Evolutionary conservation across 2,797 vertebrate genomes (phyloP), one percentile per base, ranked within the genome.

Genomic region (Propithecus deckenii): DNA sequence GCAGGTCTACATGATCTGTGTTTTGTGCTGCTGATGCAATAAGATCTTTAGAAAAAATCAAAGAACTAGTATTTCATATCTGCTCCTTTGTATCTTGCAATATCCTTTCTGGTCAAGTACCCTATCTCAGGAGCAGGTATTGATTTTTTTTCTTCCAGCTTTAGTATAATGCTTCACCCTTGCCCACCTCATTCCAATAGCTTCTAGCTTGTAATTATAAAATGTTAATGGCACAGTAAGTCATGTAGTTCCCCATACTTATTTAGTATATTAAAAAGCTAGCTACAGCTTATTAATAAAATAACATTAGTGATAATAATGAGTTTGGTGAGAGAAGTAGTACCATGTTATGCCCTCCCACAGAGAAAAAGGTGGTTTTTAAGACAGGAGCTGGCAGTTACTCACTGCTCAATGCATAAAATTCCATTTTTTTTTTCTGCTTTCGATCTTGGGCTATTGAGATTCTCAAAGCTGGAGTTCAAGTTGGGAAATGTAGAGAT

Each of bases 91-190:
- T 98, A 98, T 98, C 98, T 98, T 96, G 94, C 96, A 98, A 98
- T 98, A 98, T 98, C 98, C 98, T 98, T 98, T 98, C 97, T 98
- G 98, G 98, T 98, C 98, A 98, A 98, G 97, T 97, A 97, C 84
- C 95, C 96, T 98, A 98, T 98, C 98, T 98, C 85, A 94, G 88
- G 80, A 98, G 78, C 89, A 97, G 94, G 92, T 98, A 98, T 98
- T 98, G 98, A 98, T 98, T 98, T 98, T 91, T 91, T 97, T 61
- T n/a, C 32, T 65, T 55, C 95, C 78, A 98, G 97, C 85, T 98
- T 94, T 96, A 98, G 97, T 98, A 98, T 90, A 98, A 96, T 95
- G 91, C 79, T 97, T 98, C 97, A 96, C 91, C 91, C 74, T 94
- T 63, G 71, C 57, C 95, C 89, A 97, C 59, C 75, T 96, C 38